Base-by-base conservation (phyloP, 2,113 vertebrate species). In the Piaya cayana region DNA sequence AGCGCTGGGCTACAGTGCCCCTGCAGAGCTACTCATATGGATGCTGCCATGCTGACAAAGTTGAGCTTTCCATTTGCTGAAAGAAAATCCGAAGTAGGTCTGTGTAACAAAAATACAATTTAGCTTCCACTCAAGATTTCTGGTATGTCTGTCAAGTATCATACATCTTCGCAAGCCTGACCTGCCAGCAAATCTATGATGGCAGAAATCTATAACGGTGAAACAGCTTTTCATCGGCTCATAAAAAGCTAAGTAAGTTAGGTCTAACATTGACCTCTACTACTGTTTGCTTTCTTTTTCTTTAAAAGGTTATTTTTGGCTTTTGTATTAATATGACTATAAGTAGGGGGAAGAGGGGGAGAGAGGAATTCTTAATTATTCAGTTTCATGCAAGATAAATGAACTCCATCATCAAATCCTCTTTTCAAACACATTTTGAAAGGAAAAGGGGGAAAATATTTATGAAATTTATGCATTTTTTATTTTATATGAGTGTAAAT, bases 111-210 rank as follows among this genome's bases (percentile, higher is more conserved):
- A 91, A 82, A 32, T 0, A 0, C 58, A 91, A 25, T 91, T 95
- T 82, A 85, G 53, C 39, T 93, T 91, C 82, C 75, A 47, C 56
- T 85, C 30, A 60, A 39, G 67, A 71, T 65, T 91, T 80, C 67
- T 93, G 84, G 18, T 89, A 25, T 60, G 58, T 76, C 87, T 91
- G 81, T 79, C 86, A 93, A 92, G 72, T 49, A 82, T 56, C 77
- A 67, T 43, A 69, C 12, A 36, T 56, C 65, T 87, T 78, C 65
- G 82, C 69, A 87, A 64, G 53, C 20, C 77, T 91, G 88, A 94
- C 53, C 62, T 85, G 82, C 58, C 58, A 79, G 65, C 39, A 94
- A 92, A 96, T 53, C 64, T 87, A 15, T 30, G 58, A 63, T 64
- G 70, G 56, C 78, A 95, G 67, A 90, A 92, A 82, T 42, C 82